Evolutionary conservation across 2,888 invertebrate genomes (phyloP).

Genomic region (Ganaspis brasiliensis): DNA sequence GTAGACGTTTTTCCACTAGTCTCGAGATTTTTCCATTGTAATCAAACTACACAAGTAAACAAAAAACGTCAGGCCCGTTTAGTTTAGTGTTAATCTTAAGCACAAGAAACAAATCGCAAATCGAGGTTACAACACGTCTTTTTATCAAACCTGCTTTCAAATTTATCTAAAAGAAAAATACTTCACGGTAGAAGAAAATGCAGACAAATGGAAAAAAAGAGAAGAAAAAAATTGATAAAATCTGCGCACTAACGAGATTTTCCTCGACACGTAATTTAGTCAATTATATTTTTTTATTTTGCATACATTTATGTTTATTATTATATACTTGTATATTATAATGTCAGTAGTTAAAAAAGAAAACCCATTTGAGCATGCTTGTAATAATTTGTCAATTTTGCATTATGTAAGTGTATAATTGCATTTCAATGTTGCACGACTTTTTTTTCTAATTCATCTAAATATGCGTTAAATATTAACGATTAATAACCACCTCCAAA

Average conservation of each 20-base stretch:
- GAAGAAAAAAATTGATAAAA: not conserved
- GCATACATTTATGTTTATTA: too few species aligned
- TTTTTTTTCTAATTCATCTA: conserved; percentile 22
- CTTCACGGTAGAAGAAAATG: not conserved
- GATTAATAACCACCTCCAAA: conserved; percentile 3
- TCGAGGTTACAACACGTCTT: not conserved
- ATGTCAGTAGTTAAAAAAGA: not conserved
- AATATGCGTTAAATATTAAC: conserved; percentile 5
- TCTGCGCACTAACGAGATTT: not conserved
- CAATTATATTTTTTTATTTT: too few species aligned
- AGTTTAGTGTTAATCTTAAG: not conserved
- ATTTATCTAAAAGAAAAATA: not conserved
- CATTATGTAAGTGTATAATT: conserved; percentile 26
- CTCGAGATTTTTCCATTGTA: conserved; percentile 6
- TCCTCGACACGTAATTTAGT: too few species aligned
- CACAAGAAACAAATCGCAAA: conserved; percentile 14
- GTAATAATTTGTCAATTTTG: not conserved
- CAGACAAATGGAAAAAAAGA: not conserved
- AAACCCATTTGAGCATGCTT: conserved; percentile 8
- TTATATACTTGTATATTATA: too few species aligned
- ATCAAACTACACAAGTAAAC: not conserved
- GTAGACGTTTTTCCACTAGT: not conserved
- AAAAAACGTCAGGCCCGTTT: not conserved
- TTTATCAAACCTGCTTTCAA: not conserved
- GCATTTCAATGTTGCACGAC: conserved; percentile 40